Evolutionary conservation across 1,140 invertebrate species (phyloP).

Genomic region (Drosophila eugracilis): DNA sequence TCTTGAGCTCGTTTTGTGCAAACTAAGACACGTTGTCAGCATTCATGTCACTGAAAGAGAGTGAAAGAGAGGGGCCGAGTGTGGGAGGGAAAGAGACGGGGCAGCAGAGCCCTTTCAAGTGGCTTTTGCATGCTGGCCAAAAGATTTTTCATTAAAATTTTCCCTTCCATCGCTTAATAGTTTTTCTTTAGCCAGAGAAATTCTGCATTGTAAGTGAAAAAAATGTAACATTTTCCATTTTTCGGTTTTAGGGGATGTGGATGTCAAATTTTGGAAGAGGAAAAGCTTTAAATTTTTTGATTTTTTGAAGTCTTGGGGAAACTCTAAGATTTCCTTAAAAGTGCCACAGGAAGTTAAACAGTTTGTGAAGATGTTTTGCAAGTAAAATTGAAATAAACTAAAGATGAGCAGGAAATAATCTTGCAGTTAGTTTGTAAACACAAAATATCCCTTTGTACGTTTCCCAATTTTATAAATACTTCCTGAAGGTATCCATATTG

Average conservation of each 20-base stretch:
- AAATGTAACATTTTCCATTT: constrained; percentile 7
- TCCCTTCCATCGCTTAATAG: constrained; percentile 63
- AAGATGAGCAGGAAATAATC: too few species aligned
- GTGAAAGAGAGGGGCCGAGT: not conserved
- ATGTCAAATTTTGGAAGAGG: constrained; percentile 1
- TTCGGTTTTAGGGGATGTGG: not conserved
- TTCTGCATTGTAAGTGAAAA: constrained; percentile 52
- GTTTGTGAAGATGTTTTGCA: not conserved
- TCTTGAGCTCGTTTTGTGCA: constrained; percentile 80
- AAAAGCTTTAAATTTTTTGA: constrained; percentile 6
- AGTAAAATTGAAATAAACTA: too few species aligned
- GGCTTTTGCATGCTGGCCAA: constrained; percentile 56
- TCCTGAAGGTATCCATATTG: too few species aligned
- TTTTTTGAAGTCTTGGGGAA: too few species aligned
- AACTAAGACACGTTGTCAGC: constrained; percentile 83
- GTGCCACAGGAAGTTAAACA: not conserved
- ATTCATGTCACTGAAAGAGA: constrained; percentile 69
- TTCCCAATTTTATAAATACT: too few species aligned
- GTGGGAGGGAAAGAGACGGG: not conserved
- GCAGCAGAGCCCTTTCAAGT: constrained; percentile 58
- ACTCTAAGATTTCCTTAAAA: too few species aligned
- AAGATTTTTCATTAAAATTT: constrained; percentile 82
- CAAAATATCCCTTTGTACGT: too few species aligned
- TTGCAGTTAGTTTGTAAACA: too few species aligned
- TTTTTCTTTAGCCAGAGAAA: constrained; percentile 33